phyloP scores from a whole-genome alignment of 2,797 vertebrate species.

The Scarus forsteni region DNA sequence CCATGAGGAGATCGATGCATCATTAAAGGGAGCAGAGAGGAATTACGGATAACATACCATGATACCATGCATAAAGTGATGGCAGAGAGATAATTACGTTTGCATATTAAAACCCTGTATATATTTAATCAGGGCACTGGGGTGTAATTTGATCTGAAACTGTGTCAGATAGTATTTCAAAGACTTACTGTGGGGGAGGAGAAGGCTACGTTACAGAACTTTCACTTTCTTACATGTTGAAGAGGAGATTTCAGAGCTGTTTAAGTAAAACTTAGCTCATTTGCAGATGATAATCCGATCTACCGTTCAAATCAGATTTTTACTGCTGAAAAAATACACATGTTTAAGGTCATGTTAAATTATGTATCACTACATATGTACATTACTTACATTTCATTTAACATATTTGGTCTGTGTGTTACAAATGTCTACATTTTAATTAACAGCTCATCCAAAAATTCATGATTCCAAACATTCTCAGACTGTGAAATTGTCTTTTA shows the following conservation, averaged over 20 bases:
- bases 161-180: constrained; percentile 9
- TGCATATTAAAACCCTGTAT: constrained; percentile 3
- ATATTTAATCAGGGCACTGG: constrained; percentile 5
- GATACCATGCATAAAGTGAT: background rate
- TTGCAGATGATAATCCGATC: background rate
- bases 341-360: background rate
- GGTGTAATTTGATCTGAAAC: constrained; percentile 19
- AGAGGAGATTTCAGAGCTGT: background rate
- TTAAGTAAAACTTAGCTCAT: no score
- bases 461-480: no score
- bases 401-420: background rate
- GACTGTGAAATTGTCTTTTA: no score
- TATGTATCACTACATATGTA: no score
- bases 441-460: no score
- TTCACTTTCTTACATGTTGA: background rate
- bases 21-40: constrained; percentile 8
- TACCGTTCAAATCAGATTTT: background rate
- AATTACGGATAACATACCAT: constrained; percentile 25
- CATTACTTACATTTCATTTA: background rate
- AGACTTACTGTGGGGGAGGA: background rate
- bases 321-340: no score
- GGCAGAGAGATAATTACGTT: constrained; percentile 16
- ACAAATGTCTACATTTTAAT: no score
- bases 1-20: constrained; percentile 32
- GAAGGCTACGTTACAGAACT: background rate